A percentile compares a stretch with the other conserved stretches of the same genome.
phyloP scores from a whole-genome alignment of 2,888 invertebrate genomes.

The Eucera pruinosa region DNA sequence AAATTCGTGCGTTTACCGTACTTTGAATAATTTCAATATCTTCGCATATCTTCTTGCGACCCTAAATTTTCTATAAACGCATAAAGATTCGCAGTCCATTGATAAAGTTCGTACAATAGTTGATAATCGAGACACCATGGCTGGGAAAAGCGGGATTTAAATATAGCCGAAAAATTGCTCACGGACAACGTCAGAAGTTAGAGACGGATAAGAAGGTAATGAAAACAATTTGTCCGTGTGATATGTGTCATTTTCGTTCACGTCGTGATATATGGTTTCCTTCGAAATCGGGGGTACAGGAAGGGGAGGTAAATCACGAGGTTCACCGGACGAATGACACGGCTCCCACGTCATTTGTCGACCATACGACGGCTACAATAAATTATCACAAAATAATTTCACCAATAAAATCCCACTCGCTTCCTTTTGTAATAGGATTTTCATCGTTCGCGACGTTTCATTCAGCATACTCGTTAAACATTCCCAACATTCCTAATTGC shows the following conservation, averaged over 20 bases:
- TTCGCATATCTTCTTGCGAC: no score
- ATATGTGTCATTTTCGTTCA: conserved; percentile 77
- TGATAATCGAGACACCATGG: conserved; percentile 52
- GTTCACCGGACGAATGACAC: conserved; percentile 86
- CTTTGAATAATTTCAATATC: no score
- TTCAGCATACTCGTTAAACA: not conserved
- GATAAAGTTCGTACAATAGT: no score
- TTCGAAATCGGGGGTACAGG: conserved; percentile 59
- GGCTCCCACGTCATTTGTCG: conserved; percentile 90
- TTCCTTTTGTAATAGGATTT: conserved; percentile 16
- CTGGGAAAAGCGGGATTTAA: conserved; percentile 64
- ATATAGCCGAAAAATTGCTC: conserved; percentile 84
- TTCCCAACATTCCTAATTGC: no score
- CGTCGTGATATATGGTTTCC: conserved; percentile 72
- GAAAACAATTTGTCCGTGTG: conserved; percentile 56
- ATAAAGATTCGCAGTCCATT: no score
- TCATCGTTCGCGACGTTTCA: conserved; percentile 8
- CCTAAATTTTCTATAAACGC: no score
- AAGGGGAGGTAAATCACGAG: conserved; percentile 84
- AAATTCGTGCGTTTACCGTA: no score
- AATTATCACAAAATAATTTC: conserved; percentile 67
- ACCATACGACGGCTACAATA: conserved; percentile 87
- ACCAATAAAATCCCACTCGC: conserved; percentile 10
- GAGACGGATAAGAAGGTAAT: conserved; percentile 82
- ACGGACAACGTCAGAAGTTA: conserved; percentile 86